A percentile compares a stretch with the other conserved stretches of the same genome.
These are phyloP conservation scores for Valencia hispanica DNA, from an alignment of 2,797 vertebrate genomes.

Conservation along the genomic window DNA sequence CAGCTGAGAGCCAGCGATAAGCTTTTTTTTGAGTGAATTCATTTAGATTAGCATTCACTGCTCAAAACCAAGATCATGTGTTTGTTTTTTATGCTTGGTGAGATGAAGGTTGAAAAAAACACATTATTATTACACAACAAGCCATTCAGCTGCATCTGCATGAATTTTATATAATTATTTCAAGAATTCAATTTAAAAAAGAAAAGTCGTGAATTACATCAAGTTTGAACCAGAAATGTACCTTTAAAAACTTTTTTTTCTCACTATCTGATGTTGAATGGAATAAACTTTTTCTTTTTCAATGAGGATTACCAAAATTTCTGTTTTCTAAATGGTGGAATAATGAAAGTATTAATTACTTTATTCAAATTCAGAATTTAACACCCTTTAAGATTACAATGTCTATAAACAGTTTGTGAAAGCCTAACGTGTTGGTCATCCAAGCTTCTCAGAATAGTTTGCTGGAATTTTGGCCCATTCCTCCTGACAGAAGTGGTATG, in stretches of 20 bases:
- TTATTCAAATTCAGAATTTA: background rate
- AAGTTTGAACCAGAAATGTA: background rate
- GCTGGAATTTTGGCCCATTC: background rate
- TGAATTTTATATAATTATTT: background rate
- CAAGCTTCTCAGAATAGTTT: background rate
- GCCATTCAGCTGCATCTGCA: background rate
- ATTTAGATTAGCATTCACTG: conserved; percentile 15
- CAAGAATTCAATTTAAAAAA: background rate
- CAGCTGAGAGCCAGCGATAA: conserved; percentile 70
- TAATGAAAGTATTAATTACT: background rate
- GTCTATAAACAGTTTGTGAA: background rate
- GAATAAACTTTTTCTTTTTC: background rate
- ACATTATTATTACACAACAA: background rate
- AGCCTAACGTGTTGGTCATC: background rate
- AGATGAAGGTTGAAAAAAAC: background rate
- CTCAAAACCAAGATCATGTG: conserved; percentile 17
- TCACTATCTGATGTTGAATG: background rate
- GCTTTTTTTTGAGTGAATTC: conserved; percentile 33
- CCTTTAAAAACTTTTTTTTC: background rate
- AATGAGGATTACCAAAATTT: background rate
- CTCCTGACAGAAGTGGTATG: no score
- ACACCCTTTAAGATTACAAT: background rate
- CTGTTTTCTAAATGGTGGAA: background rate
- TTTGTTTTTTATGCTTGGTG: conserved; percentile 1
- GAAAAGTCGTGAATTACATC: background rate